phyloP scores from a whole-genome alignment of 1,140 invertebrate species.

The Dermatophagoides farinae region DNA sequence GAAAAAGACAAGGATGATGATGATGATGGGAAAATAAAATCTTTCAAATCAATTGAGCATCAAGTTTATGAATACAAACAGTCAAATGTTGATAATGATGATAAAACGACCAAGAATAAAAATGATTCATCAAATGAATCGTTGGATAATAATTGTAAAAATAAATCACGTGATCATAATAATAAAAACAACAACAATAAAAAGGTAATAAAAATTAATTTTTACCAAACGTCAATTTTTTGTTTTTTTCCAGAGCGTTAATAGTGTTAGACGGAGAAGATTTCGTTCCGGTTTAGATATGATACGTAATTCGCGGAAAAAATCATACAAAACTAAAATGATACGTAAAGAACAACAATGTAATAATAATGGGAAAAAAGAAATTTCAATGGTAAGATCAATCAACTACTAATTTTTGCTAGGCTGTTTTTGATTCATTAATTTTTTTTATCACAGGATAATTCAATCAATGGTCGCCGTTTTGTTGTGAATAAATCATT shows the following conservation, averaged over 20 bases:
- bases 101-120: not conserved
- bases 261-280: slow-evolving; percentile 12
- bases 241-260: not conserved
- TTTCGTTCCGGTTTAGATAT: slow-evolving; percentile 17
- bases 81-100: not conserved
- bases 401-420: not conserved
- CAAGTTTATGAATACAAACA: no score
- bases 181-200: not conserved
- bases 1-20: not conserved
- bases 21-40: no score
- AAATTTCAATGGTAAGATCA: not conserved
- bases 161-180: not conserved
- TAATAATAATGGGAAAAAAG: not conserved
- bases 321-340: not conserved
- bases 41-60: not conserved
- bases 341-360: not conserved
- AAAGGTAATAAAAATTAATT: no score
- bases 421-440: no score
- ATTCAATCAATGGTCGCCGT: slow-evolving; percentile 23
- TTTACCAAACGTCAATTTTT: no score
- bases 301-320: slow-evolving; percentile 10
- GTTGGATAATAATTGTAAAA: not conserved
- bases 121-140: no score
- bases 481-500: slow-evolving; percentile 82
- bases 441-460: not conserved